Conservation (phyloP, 2,888 invertebrate species). For the Oscheius sp. region DNA sequence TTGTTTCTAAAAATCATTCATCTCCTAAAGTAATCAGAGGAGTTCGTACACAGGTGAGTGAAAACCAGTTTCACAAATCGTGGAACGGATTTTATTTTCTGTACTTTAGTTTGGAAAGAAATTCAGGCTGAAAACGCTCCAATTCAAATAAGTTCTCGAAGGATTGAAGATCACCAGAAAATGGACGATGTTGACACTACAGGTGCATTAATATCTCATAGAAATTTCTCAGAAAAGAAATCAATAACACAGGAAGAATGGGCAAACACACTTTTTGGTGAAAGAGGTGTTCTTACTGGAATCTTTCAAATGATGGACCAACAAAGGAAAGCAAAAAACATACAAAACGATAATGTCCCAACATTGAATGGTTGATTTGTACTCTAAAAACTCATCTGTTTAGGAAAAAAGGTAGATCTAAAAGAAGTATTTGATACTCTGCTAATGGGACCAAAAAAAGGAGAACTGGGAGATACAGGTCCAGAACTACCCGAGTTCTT, state of each 20-base stretch:
- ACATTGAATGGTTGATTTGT: constrained; percentile 16
- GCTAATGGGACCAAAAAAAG: constrained; percentile 55
- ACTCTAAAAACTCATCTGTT: background rate
- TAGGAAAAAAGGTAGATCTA: constrained; percentile 52
- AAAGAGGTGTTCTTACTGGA: constrained; percentile 63
- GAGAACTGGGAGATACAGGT: constrained; percentile 64
- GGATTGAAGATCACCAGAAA: too few species aligned
- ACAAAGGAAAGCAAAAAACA: constrained; percentile 39
- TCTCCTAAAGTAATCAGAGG: constrained; percentile 11
- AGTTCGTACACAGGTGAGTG: constrained; percentile 27
- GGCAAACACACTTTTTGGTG: constrained; percentile 61
- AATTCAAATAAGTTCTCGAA: too few species aligned
- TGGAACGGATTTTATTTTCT: too few species aligned
- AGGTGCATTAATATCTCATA: background rate
- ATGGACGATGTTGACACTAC: too few species aligned
- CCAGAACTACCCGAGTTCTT: constrained; percentile 66
- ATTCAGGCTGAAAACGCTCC: too few species aligned
- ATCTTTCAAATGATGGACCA: constrained; percentile 67
- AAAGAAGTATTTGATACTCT: constrained; percentile 62
- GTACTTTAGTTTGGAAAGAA: background rate
- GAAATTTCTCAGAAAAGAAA: background rate
- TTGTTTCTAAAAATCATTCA: background rate
- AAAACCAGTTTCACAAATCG: constrained; percentile 5
- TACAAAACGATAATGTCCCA: constrained; percentile 26
- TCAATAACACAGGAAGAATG: constrained; percentile 53